phyloP scores from a whole-genome alignment of 2,888 invertebrate species.

The Andricus curvator region DNA sequence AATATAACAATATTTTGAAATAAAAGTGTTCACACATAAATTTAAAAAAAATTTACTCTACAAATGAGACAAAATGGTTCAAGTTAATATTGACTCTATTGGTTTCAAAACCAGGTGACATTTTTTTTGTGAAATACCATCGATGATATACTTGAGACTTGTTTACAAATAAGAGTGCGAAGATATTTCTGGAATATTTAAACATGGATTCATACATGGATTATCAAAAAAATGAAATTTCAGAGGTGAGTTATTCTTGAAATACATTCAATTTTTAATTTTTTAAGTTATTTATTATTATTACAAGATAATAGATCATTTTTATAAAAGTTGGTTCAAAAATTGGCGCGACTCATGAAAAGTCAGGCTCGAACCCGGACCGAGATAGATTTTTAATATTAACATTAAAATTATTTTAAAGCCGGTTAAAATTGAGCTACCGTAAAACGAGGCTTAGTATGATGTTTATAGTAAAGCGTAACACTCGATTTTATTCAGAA shows the following conservation, averaged over 20 bases:
- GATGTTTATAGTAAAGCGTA: too few relatives aligned
- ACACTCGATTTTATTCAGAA: too few relatives aligned
- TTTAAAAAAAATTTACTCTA: background rate
- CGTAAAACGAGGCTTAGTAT: too few relatives aligned
- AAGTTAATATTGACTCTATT: background rate
- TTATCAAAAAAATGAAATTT: slow-evolving; percentile 62
- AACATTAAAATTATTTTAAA: too few relatives aligned
- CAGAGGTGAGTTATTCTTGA: slow-evolving; percentile 63
- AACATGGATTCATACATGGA: slow-evolving; percentile 64
- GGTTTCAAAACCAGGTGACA: background rate
- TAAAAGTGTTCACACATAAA: too few relatives aligned
- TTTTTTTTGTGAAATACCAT: background rate
- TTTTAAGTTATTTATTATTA: too few relatives aligned
- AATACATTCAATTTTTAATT: background rate
- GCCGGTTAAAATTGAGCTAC: background rate
- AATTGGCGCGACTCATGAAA: too few relatives aligned
- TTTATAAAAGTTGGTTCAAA: background rate
- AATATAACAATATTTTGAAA: too few relatives aligned
- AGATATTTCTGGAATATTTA: background rate
- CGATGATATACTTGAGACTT: background rate
- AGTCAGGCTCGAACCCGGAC: too few relatives aligned
- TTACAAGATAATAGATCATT: background rate
- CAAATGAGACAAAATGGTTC: background rate
- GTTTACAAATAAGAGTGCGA: background rate
- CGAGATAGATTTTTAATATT: too few relatives aligned